A percentile compares a stretch with the other conserved stretches of the same genome.
Conservation (phyloP, 1,140 invertebrate species). For the Vollenhovia emeryi region DNA sequence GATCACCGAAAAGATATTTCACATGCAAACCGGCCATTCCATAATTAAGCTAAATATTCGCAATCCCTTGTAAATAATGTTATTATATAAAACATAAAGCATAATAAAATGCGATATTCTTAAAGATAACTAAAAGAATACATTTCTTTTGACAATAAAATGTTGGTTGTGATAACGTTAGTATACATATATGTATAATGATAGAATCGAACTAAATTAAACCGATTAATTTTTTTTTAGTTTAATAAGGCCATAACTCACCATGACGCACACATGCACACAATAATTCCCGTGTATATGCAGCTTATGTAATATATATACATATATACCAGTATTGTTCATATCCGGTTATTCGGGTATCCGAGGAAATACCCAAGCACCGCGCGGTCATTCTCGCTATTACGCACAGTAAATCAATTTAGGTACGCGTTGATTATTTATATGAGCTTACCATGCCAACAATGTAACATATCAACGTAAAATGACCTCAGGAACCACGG, state of each 20-base stretch:
- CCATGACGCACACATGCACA: not conserved
- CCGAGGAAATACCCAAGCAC: not conserved
- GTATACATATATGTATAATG: not conserved
- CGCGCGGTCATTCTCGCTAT: constrained; percentile 16
- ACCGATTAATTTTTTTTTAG: not conserved
- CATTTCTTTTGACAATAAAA: not conserved
- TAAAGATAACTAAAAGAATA: not conserved
- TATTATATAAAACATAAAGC: not conserved
- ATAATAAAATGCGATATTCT: not conserved
- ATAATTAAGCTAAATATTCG: not conserved
- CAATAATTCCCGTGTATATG: not conserved
- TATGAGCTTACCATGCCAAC: not conserved
- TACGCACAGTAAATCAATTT: constrained; percentile 22
- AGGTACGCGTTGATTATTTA: constrained; percentile 45
- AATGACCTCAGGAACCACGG: constrained; percentile 26
- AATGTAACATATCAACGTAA: constrained; percentile 18
- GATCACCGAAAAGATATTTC: not conserved
- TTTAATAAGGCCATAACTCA: not conserved
- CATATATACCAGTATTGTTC: not conserved
- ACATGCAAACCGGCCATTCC: not conserved
- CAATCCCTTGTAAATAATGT: not conserved
- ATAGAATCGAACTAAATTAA: not conserved
- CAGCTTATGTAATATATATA: not conserved
- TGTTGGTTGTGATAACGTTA: not conserved
- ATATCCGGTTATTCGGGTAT: not conserved